Percentiles rank a stretch among this genome's conserved stretches.
Conservation (phyloP, 2,797 vertebrate species). For the Girardinus metallicus region DNA sequence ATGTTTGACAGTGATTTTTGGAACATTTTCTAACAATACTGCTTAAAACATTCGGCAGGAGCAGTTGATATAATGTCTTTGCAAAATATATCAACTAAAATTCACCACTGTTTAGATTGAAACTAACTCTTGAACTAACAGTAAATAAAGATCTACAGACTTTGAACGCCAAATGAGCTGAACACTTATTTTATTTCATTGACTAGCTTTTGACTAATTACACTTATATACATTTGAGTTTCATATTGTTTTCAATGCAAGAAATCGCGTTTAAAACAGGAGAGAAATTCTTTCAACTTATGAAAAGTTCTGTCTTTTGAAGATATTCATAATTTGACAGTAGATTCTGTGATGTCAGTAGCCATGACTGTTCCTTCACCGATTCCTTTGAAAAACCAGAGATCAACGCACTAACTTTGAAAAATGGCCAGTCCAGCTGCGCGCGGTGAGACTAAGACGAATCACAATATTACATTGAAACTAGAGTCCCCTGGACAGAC, state of each 20-base stretch:
- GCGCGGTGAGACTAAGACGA: constrained; percentile 36
- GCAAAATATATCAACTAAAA: background rate
- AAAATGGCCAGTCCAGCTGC: constrained; percentile 25
- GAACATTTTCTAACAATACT: background rate
- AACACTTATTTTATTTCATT: background rate
- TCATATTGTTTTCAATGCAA: background rate
- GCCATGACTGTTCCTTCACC: background rate
- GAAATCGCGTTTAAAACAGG: background rate
- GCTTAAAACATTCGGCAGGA: background rate
- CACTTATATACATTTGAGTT: background rate
- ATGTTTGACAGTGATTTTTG: background rate
- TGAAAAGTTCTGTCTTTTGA: background rate
- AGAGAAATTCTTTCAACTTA: background rate
- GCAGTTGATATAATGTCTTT: background rate
- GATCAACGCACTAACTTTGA: background rate
- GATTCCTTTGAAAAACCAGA: constrained; percentile 10
- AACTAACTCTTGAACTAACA: background rate
- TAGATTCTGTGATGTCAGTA: constrained; percentile 5
- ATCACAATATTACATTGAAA: constrained; percentile 33
- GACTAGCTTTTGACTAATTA: background rate
- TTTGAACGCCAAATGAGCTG: background rate
- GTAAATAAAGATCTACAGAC: background rate
- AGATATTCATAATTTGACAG: background rate
- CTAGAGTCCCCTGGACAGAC: background rate
- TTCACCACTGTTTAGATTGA: background rate